Percentiles rank a stretch among this genome's conserved stretches.
phyloP scores from a whole-genome alignment of 2,888 invertebrate genomes.

The Torymus tubicola region DNA sequence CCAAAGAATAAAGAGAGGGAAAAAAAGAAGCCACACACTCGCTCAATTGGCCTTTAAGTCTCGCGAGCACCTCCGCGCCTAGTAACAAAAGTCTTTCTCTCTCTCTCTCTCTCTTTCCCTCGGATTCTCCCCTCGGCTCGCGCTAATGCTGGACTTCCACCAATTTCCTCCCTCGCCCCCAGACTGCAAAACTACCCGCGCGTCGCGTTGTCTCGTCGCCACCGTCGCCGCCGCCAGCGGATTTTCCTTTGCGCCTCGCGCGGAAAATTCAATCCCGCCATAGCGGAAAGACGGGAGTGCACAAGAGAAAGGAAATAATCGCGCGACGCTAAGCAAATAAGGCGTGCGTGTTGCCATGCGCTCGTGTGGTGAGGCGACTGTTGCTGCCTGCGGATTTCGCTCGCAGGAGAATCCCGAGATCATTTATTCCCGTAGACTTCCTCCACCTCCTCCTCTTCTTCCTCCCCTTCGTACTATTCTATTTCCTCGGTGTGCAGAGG shows the following conservation, averaged over 20 bases:
- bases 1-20: slow-evolving; percentile 12
- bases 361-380: neutral
- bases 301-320: slow-evolving; percentile 42
- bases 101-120: no score
- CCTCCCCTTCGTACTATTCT: slow-evolving; percentile 6
- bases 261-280: slow-evolving; percentile 53
- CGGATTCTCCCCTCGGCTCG: neutral
- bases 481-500: slow-evolving; percentile 29
- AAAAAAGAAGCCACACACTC: neutral
- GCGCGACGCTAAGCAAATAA: slow-evolving; percentile 56
- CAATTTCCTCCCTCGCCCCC: slow-evolving; percentile 59
- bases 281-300: neutral
- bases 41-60: slow-evolving; percentile 46
- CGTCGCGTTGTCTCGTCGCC: slow-evolving; percentile 2
- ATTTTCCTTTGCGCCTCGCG: slow-evolving; percentile 25
- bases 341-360: slow-evolving; percentile 25
- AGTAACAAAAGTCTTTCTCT: slow-evolving; percentile 44
- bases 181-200: slow-evolving; percentile 1
- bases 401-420: slow-evolving; percentile 44
- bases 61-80: slow-evolving; percentile 27
- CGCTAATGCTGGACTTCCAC: slow-evolving; percentile 64
- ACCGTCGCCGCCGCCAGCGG: slow-evolving; percentile 18
- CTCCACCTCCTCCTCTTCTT: neutral
- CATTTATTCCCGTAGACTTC: slow-evolving; percentile 41
- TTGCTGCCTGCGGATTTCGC: slow-evolving; percentile 27